phyloP scores from a whole-genome alignment of 2,113 vertebrate genomes.

The Fulica atra region DNA sequence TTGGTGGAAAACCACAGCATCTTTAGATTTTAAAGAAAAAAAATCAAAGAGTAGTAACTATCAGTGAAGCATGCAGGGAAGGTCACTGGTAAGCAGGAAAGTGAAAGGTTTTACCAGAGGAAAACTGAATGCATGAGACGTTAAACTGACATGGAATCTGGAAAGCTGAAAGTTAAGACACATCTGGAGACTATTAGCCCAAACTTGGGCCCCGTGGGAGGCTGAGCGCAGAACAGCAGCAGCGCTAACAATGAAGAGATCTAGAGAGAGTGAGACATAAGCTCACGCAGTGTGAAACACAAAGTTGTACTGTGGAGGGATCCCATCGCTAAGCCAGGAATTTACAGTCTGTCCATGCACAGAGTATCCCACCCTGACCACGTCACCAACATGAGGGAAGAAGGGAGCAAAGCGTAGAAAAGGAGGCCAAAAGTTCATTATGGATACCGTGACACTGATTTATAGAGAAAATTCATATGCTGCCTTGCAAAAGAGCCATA shows the following conservation, averaged over 20 bases:
- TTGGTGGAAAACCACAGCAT: background rate
- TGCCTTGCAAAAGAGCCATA: background rate
- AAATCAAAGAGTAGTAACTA: background rate
- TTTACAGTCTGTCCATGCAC: background rate
- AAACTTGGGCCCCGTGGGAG: slow-evolving; percentile 36
- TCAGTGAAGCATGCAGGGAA: background rate
- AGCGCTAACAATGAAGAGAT: background rate
- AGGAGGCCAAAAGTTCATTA: background rate
- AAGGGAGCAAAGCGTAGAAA: background rate
- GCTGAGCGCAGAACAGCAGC: slow-evolving; percentile 39
- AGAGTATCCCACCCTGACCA: background rate
- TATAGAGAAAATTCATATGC: background rate
- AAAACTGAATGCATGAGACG: background rate
- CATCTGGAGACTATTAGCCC: slow-evolving; percentile 59
- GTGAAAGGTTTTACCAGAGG: background rate
- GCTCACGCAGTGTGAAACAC: background rate
- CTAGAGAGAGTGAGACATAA: slow-evolving; percentile 7
- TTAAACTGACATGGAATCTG: slow-evolving; percentile 1
- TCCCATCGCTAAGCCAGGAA: background rate
- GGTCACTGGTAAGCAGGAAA: background rate
- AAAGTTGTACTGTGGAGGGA: background rate
- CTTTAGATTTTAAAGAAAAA: background rate
- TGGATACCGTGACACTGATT: background rate
- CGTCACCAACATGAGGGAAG: background rate
- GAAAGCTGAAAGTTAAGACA: slow-evolving; percentile 27